Base-by-base conservation (phyloP, 2,113 vertebrate genomes). In the Rhea pennata region DNA sequence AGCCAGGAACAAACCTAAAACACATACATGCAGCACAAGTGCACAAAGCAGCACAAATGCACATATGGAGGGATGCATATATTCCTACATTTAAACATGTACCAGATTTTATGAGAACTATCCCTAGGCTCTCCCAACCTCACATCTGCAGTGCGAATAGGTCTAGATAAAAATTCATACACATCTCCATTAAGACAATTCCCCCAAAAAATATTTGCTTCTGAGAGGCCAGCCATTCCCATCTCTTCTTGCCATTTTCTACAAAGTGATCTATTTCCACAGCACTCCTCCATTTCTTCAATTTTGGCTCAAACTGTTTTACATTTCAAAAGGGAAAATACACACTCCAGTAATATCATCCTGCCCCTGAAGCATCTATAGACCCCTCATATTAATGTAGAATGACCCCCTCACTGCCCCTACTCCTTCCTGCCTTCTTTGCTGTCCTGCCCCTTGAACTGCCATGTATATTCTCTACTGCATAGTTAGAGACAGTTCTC, bases 51-150 rank as follows among this genome's bases (percentile, higher is more conserved):
- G 33, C 23, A 31, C 3, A 2, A 70, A 19, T 5, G 29, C 56
- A 59, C 12, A 65, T 39, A 50, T 0, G 1, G 14, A 88, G 8
- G 27, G 42, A 44, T 16, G 69, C 26, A 48, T 7, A 6, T 12
- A 58, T 12, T 29, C 29, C 53, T 61, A 8, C 27, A 42, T 42
- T 31, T 62, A 70, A 82, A 48, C 20, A 4, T 13, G 33, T 33
- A 31, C 16, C 29, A 40, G 7, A 44, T 88, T 48, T 78, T 42
- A 48, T 0, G 0, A 21, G 9, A 54, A 29, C 26, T 29, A 40
- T 31, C 46, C 27, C 21, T n/a, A 65, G 36, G n/a, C 36, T 51
- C 31, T 44, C 22, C 23, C 62, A 53, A 10, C 23, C 27, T 65
- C 36, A 17, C 20, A 21, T 31, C n/a, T 39, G 17, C 51, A 74